Conservation (phyloP, 2,797 vertebrate genomes). For the Sphenodon punctatus region DNA sequence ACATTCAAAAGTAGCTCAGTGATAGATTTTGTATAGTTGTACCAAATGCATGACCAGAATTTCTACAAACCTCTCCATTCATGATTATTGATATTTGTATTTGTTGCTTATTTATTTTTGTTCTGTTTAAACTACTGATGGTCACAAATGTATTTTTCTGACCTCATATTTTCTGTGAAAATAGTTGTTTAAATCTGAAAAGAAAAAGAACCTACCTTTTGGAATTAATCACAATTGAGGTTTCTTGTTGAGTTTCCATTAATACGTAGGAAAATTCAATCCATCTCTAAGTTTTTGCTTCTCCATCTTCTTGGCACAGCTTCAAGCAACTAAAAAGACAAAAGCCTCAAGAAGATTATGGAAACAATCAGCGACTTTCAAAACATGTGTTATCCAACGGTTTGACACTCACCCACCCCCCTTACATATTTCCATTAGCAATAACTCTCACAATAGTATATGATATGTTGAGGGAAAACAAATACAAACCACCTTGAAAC, state of each 20-base stretch:
- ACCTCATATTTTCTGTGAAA: neutral
- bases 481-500: conserved; percentile 18
- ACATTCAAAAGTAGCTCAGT: neutral
- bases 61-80: neutral
- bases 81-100: neutral
- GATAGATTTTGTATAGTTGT: fast-evolving
- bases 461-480: neutral
- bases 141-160: neutral
- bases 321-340: conserved; percentile 14
- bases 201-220: neutral
- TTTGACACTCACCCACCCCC: too few species aligned
- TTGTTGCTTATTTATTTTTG: neutral
- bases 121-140: neutral
- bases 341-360: neutral
- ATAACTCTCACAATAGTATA: neutral
- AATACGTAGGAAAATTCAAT: conserved; percentile 4
- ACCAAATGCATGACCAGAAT: neutral
- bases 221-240: too few species aligned
- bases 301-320: neutral
- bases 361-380: conserved; percentile 11
- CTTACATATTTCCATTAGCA: neutral
- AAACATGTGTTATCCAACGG: conserved; percentile 20
- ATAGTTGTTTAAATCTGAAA: neutral
- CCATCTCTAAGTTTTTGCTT: neutral
- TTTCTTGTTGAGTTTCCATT: too few species aligned